Evolutionary conservation across 2,888 invertebrate genomes (phyloP), one percentile per base, ranked within the genome.

Genomic region (Rhamnusium bicolor): DNA sequence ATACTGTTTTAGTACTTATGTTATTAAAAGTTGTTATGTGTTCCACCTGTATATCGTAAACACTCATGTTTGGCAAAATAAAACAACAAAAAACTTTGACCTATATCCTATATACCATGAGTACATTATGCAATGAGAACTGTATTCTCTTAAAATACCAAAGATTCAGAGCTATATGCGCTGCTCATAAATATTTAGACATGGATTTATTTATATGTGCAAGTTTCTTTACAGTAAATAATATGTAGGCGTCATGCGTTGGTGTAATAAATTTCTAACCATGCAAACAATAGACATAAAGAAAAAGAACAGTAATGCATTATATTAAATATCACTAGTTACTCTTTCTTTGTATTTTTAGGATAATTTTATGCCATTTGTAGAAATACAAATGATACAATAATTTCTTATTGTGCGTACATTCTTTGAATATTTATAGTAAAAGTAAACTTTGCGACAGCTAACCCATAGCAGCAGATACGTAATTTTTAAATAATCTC

Each of bases 21-120:
- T 12, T 12, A 29, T 29, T 16, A 14, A 56, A 56, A 29, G 56
- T 56, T 27, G 56, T 14, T 29, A 56, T 56, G 14, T 29, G 16
- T 29, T 56, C 56, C 56, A 56, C 56, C 56, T 56, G 56, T 53
- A 40, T 40, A 40, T 40, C 21, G 19, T 53, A n/a, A 40, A 40
- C 40, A n/a, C 53, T 53, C 1, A 10, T 27, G 29, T 56, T 56
- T 27, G 56, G 7, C 56, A 27, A 29, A 27, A 5, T 16, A 56
- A 29, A 56, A 56, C 29, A 14, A 16, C 53, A 12, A 40, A 40
- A 40, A 40, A 19, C 51, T 3, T 19, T 51, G 18, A 40, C 40
- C 40, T 51, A 18, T 51, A 51, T 51, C 40, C 40, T 51, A 18
- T 51, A 51, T 51, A 5, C 2, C 40, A 40, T 51, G 10, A 18